These are phyloP conservation scores for Megaceryle maxima DNA, from an alignment of 2,113 vertebrate species.

Conservation along the genomic window DNA sequence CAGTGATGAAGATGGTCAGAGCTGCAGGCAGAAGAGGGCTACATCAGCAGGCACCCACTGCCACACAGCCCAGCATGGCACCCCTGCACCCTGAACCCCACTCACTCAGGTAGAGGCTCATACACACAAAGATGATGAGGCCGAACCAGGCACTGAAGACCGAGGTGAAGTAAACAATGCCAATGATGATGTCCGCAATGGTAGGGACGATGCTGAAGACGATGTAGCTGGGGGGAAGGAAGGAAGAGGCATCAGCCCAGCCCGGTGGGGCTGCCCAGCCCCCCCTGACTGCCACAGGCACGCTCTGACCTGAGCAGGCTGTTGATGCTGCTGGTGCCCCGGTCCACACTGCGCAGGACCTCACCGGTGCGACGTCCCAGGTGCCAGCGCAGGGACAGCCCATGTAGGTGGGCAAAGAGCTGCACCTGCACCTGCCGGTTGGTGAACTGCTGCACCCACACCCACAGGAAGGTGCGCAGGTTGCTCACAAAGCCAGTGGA, in stretches of 20 bases:
- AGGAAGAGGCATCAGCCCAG: not conserved
- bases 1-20: slow-evolving; percentile 91
- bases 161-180: slow-evolving; percentile 91
- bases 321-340: slow-evolving; percentile 92
- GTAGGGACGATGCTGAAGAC: slow-evolving; percentile 95
- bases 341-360: slow-evolving; percentile 90
- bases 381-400: slow-evolving; percentile 93
- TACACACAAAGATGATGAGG: slow-evolving; percentile 94
- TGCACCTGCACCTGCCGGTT: slow-evolving; percentile 86
- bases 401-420: slow-evolving; percentile 89
- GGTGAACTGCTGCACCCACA: slow-evolving; percentile 95
- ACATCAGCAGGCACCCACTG: accelerated
- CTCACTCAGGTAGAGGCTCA: slow-evolving; percentile 94
- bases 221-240: slow-evolving; percentile 83
- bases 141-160: slow-evolving; percentile 97
- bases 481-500: slow-evolving; percentile 91
- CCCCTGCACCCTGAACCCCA: not conserved
- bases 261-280: accelerated
- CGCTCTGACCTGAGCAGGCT: slow-evolving; percentile 85
- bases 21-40: slow-evolving; percentile 63
- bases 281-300: accelerated
- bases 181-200: slow-evolving; percentile 89
- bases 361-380: slow-evolving; percentile 91
- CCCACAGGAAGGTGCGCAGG: slow-evolving; percentile 92
- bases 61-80: not conserved